phyloP scores from a whole-genome alignment of 2,888 invertebrate species.

The Calameuta idolon region DNA sequence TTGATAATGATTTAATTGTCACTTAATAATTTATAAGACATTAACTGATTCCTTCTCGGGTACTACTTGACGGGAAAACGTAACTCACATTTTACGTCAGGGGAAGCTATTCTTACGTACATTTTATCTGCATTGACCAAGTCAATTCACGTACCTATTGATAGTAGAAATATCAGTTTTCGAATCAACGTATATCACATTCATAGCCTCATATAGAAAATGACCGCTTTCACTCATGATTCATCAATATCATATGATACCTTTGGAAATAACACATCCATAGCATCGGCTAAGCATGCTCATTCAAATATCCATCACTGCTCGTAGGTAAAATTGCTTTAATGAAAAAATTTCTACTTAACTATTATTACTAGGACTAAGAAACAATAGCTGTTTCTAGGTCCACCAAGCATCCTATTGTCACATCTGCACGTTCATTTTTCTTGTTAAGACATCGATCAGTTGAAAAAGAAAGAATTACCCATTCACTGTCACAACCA shows the following conservation, averaged over 20 bases:
- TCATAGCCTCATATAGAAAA: background rate
- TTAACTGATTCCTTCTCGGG: no score
- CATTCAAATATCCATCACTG: background rate
- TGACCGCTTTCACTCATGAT: background rate
- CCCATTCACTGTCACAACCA: background rate
- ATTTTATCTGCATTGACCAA: no score
- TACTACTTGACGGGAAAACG: no score
- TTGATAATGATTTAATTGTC: no score
- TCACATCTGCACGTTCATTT: background rate
- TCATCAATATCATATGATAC: constrained; percentile 4
- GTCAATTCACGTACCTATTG: background rate
- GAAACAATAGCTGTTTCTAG: background rate
- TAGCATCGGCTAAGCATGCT: background rate
- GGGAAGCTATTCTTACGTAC: background rate
- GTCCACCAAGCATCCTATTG: background rate
- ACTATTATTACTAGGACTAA: background rate
- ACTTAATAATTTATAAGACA: no score
- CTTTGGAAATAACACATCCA: background rate
- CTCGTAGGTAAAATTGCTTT: background rate
- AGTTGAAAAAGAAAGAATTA: background rate
- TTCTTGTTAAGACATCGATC: background rate
- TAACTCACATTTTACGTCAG: background rate
- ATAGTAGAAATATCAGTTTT: background rate
- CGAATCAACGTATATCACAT: background rate
- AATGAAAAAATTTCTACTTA: background rate